These are phyloP conservation scores for Taenioides sp. DNA, from an alignment of 2,797 vertebrate species.

Conservation along the genomic window DNA sequence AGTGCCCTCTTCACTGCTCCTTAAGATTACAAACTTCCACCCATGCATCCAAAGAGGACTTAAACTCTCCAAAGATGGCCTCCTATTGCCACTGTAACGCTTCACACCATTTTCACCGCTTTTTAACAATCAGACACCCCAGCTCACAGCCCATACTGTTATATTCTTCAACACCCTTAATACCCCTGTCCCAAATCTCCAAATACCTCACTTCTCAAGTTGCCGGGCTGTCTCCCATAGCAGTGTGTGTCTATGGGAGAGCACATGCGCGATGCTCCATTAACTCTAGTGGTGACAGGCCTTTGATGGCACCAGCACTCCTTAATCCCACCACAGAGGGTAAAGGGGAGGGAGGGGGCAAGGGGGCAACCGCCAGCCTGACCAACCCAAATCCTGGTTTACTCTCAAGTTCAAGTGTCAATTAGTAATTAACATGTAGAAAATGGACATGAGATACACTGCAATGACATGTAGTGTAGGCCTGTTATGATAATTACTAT, in stretches of 20 bases:
- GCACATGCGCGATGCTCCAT: conserved; percentile 71
- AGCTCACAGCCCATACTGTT: conserved; percentile 49
- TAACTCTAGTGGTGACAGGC: conserved; percentile 74
- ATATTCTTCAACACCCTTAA: conserved; percentile 61
- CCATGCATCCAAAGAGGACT: conserved; percentile 43
- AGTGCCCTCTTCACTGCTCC: conserved; percentile 54
- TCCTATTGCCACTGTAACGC: conserved; percentile 52
- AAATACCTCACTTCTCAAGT: conserved; percentile 67
- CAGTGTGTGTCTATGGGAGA: conserved; percentile 39
- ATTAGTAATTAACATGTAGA: too few species aligned
- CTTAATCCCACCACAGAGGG: conserved; percentile 63
- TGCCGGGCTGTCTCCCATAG: conserved; percentile 62
- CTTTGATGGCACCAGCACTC: conserved; percentile 67
- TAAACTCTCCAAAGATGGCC: conserved; percentile 45
- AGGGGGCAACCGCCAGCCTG: conserved; percentile 17
- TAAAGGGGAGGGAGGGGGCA: conserved; percentile 1
- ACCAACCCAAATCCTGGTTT: conserved; percentile 23
- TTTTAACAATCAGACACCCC: conserved; percentile 13
- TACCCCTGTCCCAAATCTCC: conserved; percentile 62
- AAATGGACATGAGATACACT: too few species aligned
- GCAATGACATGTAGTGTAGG: too few species aligned
- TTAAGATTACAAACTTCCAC: conserved; percentile 55
- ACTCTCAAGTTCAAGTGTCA: conserved; percentile 33
- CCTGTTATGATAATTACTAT: too few species aligned
- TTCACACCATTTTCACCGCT: conserved; percentile 53